Conservation (phyloP, 1,140 invertebrate genomes). For the Littorina saxatilis region DNA sequence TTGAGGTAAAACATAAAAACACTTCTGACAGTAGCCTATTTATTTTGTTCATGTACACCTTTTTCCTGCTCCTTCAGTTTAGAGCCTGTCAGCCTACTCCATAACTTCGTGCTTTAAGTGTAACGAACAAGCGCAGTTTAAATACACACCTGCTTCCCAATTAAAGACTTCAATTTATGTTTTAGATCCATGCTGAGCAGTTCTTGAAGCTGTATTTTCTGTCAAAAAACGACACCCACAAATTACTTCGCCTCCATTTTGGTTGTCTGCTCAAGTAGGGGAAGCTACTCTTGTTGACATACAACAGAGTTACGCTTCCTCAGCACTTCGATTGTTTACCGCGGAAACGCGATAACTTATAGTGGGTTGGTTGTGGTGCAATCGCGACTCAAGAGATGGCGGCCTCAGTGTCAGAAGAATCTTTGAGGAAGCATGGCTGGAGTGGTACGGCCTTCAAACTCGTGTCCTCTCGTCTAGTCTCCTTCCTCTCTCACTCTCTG, state of each 20-base stretch:
- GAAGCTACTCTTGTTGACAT: slow-evolving; percentile 8
- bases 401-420: slow-evolving; percentile 38
- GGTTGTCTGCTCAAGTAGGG: slow-evolving; percentile 27
- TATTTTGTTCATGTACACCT: too few relatives aligned
- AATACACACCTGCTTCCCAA: slow-evolving; percentile 59
- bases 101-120: too few relatives aligned
- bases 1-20: too few relatives aligned
- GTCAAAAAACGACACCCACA: slow-evolving; percentile 25
- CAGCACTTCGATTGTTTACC: slow-evolving; percentile 26
- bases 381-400: neutral
- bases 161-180: slow-evolving; percentile 63
- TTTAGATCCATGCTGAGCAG: slow-evolving; percentile 58
- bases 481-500: slow-evolving; percentile 24
- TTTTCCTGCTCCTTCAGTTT: too few relatives aligned
- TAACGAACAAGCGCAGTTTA: neutral
- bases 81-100: too few relatives aligned
- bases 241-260: slow-evolving; percentile 30
- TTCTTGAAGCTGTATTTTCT: neutral
- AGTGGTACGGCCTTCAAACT: slow-evolving; percentile 40
- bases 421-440: slow-evolving; percentile 53
- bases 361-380: neutral
- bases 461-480: neutral
- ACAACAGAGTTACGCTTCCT: neutral
- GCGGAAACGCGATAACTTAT: neutral
- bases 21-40: too few relatives aligned